Base-by-base conservation (phyloP, 2,797 vertebrate species). In the Mionectes olivaceus region DNA sequence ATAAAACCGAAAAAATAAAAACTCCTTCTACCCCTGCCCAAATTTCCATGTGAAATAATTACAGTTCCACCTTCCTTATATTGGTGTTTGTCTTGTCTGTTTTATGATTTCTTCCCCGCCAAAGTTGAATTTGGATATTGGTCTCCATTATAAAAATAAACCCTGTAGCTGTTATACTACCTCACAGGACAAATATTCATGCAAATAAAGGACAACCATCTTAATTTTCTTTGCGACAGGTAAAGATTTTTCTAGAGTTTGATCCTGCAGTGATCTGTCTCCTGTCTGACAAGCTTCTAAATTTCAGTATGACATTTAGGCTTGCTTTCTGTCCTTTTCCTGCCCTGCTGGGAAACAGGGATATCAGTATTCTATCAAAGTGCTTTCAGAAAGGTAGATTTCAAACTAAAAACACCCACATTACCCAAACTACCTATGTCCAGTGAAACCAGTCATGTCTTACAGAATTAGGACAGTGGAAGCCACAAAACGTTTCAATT, bases 401-500 rank as follows among this genome's bases (percentile, higher is more conserved):
- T 86, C 89, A 94, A 95, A 83, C 39, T 56, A 46, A 87, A 94
- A 44, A 37, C 12, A 1, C 35, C 11, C 5, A 9, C 57, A 80
- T 77, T 64, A 63, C 85, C 44, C 49, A 73, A 50, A 89, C 90
- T 80, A 75, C 68, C 65, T 39, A 19, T 71, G 90, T 71, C 74
- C 93, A 88, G 53, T 67, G 75, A 97, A 95, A 90, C 80, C 70
- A 95, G 91, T 74, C 81, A 60, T 63, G 53, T 86, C 87, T 69
- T 71, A 92, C 57, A 65, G 52, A 89, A 92, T 89, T 91, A 95
- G 87, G 73, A 90, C 19, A 73, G 64, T 93, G 89, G 73, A 96
- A 97, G 89, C 75, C 76, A 91, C 89, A 87, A 95, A 95, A 94
- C 79, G 67, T 94, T 97, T 97, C 93, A 87, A 94, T 97, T 96